Evolutionary conservation across 2,797 vertebrate species (phyloP).

Genomic region (Vipera ursinii): DNA sequence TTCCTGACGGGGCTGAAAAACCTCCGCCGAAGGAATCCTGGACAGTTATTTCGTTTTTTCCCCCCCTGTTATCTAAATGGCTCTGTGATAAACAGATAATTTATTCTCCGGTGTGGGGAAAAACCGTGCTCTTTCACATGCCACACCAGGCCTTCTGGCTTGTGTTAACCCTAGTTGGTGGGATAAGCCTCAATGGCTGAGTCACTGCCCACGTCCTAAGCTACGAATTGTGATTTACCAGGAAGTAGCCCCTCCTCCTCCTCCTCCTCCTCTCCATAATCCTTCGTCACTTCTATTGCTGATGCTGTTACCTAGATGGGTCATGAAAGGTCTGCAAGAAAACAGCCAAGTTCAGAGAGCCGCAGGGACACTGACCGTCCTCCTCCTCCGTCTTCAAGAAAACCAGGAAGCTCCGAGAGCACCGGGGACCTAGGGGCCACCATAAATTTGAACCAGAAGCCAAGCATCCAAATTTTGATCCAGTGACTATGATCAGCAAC

Average conservation of each 20-base stretch:
- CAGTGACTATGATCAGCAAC: too few relatives aligned
- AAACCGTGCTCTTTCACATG: neutral
- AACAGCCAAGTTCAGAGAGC: too few relatives aligned
- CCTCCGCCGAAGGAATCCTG: too few relatives aligned
- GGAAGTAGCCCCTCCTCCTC: neutral
- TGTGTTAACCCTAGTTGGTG: neutral
- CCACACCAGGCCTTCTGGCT: neutral
- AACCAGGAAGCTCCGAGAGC: too few relatives aligned
- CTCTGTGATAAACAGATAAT: neutral
- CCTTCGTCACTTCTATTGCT: too few relatives aligned
- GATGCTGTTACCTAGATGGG: too few relatives aligned
- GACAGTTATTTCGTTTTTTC: too few relatives aligned
- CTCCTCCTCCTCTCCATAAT: neutral
- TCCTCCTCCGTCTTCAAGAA: too few relatives aligned
- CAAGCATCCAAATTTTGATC: neutral
- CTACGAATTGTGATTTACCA: neutral
- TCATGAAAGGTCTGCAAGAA: too few relatives aligned
- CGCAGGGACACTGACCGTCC: too few relatives aligned
- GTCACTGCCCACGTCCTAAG: neutral
- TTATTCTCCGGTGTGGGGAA: neutral
- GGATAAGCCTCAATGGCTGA: neutral
- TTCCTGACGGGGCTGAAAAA: neutral
- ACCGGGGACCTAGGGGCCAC: too few relatives aligned
- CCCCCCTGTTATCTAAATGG: neutral
- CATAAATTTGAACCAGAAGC: neutral